Evolutionary conservation across 2,888 invertebrate species (phyloP), one percentile per base, ranked within the genome.

Genomic region (Helleia helle): DNA sequence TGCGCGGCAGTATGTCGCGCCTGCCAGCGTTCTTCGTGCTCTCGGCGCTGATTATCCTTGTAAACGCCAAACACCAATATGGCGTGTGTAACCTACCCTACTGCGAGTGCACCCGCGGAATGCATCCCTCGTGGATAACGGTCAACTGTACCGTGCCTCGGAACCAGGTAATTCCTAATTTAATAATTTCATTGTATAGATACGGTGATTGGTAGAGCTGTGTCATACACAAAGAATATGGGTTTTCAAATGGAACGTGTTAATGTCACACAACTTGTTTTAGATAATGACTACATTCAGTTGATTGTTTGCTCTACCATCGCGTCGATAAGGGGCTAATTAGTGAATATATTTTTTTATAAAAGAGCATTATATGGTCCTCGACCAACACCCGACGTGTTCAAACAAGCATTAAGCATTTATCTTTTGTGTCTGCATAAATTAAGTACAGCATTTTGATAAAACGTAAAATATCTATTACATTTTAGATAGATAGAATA

Each of bases 111-210:
- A 72, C 76, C 27, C 73, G 85, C 37, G 86, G 80, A 38, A 79
- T 81, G 17, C 87, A 87, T 52, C 86, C 87, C 31, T 68, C 65
- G 36, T 90, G 90, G 90, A 86, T 86, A 56, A 84, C 75, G 54
- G 84, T 91, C 59, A 90, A 89, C 73, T 91, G 91, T 69, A 86
- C 87, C 53, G 85, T 90, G 56, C 74, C 79, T 47, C 66, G 68
- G 42, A 73, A 85, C 59, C 87, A 90, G 89, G 91, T 89, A 86
- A 81, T n/a, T n/a, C n/a, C 7, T 8, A 4, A 22, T 22, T 22
- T 22, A 22, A 22, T 22, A 5, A 22, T 8, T n/a, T n/a, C n/a
- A n/a, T n/a, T n/a, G n/a, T n/a, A n/a, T n/a, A 1, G 8, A 22
- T 7, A 22, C 22, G 5, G 5, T 22, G 22, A 22, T 22, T 8